These are phyloP conservation scores for Euglossa dilemma DNA, from an alignment of 1,140 invertebrate species.

Conservation along the genomic window DNA sequence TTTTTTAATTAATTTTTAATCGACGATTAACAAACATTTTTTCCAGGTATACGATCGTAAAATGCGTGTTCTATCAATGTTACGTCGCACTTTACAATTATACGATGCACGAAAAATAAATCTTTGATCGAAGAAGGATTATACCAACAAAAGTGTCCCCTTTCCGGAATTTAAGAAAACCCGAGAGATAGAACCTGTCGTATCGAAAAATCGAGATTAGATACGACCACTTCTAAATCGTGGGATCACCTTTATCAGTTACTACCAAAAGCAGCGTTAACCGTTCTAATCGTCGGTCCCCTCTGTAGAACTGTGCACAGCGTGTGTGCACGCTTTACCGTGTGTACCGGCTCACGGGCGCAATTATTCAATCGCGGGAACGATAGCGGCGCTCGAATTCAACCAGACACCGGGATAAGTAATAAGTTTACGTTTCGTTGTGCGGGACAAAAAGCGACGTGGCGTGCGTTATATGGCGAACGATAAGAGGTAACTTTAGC, in stretches of 20 bases:
- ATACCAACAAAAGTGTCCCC: too few relatives aligned
- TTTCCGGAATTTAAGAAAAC: too few relatives aligned
- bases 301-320: not conserved
- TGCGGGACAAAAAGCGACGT: not conserved
- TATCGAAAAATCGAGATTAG: not conserved
- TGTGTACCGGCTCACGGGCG: too few relatives aligned
- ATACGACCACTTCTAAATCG: too few relatives aligned
- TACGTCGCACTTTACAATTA: too few relatives aligned
- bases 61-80: too few relatives aligned
- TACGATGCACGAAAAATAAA: too few relatives aligned
- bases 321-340: not conserved
- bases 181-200: too few relatives aligned
- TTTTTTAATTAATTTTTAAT: too few relatives aligned
- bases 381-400: conserved; percentile 10
- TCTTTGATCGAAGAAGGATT: too few relatives aligned
- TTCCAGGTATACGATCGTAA: too few relatives aligned
- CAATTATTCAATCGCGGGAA: conserved; percentile 25
- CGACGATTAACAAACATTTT: too few relatives aligned
- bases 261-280: not conserved
- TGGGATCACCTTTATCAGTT: not conserved
- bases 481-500: conserved; percentile 27
- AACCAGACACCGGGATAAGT: conserved; percentile 17
- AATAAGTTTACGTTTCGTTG: conserved; percentile 31
- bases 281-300: not conserved
- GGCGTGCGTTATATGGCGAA: conserved; percentile 1